Percentiles rank a stretch among this genome's conserved stretches.
These are phyloP conservation scores for Drosophila nasuta DNA, from an alignment of 1,140 invertebrate species.

Conservation along the genomic window DNA sequence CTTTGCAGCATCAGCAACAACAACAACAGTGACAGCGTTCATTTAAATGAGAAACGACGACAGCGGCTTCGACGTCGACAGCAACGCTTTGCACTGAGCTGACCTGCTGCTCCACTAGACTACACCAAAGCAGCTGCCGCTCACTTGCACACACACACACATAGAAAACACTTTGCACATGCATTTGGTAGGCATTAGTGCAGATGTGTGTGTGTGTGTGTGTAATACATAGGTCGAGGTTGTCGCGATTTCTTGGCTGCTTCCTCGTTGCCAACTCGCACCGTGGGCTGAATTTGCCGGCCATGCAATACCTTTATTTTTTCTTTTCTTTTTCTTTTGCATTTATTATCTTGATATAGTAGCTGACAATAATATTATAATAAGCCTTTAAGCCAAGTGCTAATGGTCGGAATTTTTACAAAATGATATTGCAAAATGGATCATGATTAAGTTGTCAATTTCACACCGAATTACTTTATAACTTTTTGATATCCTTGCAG, in stretches of 20 bases:
- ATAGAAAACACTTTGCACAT: neutral
- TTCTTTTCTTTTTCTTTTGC: neutral
- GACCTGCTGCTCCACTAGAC: slow-evolving; percentile 62
- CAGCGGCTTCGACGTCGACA: neutral
- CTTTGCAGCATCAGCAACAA: slow-evolving; percentile 6
- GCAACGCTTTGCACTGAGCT: slow-evolving; percentile 11
- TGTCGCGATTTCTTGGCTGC: slow-evolving; percentile 46
- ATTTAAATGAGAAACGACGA: slow-evolving; percentile 42
- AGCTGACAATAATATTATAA: neutral
- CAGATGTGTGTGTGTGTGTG: neutral
- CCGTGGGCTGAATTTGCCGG: slow-evolving; percentile 1
- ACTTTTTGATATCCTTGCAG: neutral
- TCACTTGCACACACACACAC: slow-evolving; percentile 35
- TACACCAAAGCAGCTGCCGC: slow-evolving; percentile 37
- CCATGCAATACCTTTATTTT: neutral
- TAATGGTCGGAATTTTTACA: neutral
- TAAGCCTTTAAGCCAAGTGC: neutral
- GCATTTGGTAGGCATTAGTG: slow-evolving; percentile 6
- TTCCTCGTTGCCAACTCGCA: slow-evolving; percentile 45
- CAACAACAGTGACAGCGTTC: slow-evolving; percentile 28
- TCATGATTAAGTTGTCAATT: neutral
- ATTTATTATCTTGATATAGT: slow-evolving; percentile 4
- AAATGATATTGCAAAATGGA: neutral
- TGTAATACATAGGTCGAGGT: slow-evolving; percentile 51
- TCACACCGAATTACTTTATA: neutral